A percentile compares a stretch with the other conserved stretches of the same genome.
phyloP scores from a whole-genome alignment of 2,113 vertebrate species.

The Phoenicopterus ruber region DNA sequence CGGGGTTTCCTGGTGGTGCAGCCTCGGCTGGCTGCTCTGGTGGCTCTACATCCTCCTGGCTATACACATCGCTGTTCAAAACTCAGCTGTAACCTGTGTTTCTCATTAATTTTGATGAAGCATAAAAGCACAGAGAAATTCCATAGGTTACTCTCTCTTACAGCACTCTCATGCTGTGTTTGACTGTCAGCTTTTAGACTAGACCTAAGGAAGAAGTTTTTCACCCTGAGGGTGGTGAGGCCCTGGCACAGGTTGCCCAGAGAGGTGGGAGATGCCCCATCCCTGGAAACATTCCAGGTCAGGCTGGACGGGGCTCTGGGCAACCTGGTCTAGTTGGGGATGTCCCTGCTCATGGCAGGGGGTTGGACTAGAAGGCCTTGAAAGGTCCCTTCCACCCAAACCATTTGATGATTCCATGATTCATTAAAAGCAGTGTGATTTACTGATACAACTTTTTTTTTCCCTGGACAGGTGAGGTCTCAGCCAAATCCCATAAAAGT shows the following conservation, averaged over 20 bases:
- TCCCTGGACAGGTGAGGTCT: not conserved
- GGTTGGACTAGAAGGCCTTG: too few relatives aligned
- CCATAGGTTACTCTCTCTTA: not conserved
- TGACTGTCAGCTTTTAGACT: too few relatives aligned
- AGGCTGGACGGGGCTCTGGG: too few relatives aligned
- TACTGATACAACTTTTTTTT: not conserved
- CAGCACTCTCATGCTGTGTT: not conserved
- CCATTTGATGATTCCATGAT: too few relatives aligned
- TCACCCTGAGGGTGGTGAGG: too few relatives aligned
- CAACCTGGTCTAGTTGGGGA: too few relatives aligned
- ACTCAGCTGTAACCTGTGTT: not conserved
- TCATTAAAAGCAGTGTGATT: not conserved
- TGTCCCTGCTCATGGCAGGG: too few relatives aligned
- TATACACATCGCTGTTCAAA: not conserved
- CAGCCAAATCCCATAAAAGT: not conserved
- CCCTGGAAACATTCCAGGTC: too few relatives aligned
- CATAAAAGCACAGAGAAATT: not conserved
- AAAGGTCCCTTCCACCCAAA: too few relatives aligned
- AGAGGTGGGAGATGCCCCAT: too few relatives aligned
- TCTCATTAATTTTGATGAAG: not conserved
- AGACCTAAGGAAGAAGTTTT: too few relatives aligned
- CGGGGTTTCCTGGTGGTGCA: not conserved
- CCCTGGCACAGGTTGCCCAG: too few relatives aligned
- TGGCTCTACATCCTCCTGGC: not conserved
- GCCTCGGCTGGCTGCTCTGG: fast-evolving